Evolutionary conservation across 2,113 vertebrate species (phyloP).

Genomic region (Uria lomvia): DNA sequence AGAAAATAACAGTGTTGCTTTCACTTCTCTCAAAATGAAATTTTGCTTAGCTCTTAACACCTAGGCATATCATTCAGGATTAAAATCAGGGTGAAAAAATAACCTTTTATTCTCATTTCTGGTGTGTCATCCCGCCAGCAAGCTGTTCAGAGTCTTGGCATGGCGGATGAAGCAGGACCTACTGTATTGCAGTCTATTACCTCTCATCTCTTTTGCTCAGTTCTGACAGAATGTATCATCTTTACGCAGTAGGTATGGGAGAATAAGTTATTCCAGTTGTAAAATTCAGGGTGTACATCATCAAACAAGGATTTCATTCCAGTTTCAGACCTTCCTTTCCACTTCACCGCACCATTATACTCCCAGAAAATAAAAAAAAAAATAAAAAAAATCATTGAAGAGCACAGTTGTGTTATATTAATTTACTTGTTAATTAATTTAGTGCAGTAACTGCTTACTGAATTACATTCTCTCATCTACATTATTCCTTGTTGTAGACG

Average conservation of each 20-base stretch:
- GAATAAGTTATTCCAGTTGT: not conserved
- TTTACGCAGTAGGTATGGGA: not conserved
- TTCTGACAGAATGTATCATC: not conserved
- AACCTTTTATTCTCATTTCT: not conserved
- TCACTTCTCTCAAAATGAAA: not conserved
- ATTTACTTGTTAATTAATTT: not conserved
- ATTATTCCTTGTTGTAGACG: not conserved
- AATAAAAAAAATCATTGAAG: not conserved
- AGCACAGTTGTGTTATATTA: not conserved
- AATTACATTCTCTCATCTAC: not conserved
- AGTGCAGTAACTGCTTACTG: not conserved
- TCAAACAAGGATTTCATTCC: not conserved
- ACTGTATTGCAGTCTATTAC: not conserved
- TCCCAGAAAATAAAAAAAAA: not conserved
- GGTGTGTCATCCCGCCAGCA: not conserved
- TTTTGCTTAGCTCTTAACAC: not conserved
- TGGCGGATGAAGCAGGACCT: accelerated
- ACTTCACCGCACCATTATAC: not conserved
- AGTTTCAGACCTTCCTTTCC: not conserved
- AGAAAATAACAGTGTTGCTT: not conserved
- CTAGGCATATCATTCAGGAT: not conserved
- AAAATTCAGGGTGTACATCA: not conserved
- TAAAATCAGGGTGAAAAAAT: not conserved
- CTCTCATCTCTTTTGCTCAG: not conserved
- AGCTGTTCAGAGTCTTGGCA: not conserved